Percentiles rank a stretch among this genome's conserved stretches.
Evolutionary conservation across 2,888 invertebrate species (phyloP).

Genomic region (Lottia gigantea): DNA sequence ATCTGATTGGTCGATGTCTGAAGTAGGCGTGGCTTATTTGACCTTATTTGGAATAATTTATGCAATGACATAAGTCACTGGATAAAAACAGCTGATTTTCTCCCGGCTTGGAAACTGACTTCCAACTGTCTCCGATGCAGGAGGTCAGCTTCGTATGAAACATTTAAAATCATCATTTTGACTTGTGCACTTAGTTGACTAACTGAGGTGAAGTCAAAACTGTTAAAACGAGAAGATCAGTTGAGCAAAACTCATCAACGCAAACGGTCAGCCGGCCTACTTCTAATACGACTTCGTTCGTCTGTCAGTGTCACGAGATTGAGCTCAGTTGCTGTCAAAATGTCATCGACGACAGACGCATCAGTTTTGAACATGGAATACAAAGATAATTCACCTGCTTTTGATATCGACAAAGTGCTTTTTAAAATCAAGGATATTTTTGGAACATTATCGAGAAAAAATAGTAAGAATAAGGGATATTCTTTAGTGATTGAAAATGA

Average conservation of each 20-base stretch:
- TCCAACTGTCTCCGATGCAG: neutral
- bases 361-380: slow-evolving; percentile 26
- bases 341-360: neutral
- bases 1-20: slow-evolving; percentile 9
- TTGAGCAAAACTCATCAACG: no score
- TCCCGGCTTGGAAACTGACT: slow-evolving; percentile 9
- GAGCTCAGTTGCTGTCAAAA: slow-evolving; percentile 1
- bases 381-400: slow-evolving; percentile 27
- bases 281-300: no score
- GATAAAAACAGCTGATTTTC: slow-evolving; percentile 17
- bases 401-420: slow-evolving; percentile 32
- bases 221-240: no score
- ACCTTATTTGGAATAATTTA: slow-evolving; percentile 13
- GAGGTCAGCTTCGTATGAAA: neutral
- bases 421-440: slow-evolving; percentile 34
- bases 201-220: no score
- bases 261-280: no score
- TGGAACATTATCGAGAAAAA: slow-evolving; percentile 27
- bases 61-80: slow-evolving; percentile 15
- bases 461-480: slow-evolving; percentile 20
- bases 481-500: slow-evolving; percentile 38
- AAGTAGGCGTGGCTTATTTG: slow-evolving; percentile 5
- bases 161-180: no score
- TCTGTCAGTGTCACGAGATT: no score
- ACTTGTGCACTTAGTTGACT: no score